Conservation (phyloP, 2,797 vertebrate genomes). For the Phrynocephalus vlangalii region DNA sequence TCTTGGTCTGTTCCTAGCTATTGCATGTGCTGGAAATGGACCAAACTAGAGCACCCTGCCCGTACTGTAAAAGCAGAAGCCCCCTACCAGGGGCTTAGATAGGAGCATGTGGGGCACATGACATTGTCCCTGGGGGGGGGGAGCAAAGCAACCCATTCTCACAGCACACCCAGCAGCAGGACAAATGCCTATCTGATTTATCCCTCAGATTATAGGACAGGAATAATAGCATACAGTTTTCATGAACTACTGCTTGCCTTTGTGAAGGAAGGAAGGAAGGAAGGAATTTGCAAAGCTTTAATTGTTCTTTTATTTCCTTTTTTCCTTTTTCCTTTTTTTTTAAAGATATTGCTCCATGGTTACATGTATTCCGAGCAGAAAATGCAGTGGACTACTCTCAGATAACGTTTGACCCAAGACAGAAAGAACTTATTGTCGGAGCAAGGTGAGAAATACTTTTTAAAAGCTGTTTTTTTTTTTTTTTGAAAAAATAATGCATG, state of each 20-base stretch:
- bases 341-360: conserved; percentile 93
- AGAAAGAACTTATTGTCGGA: conserved; percentile 95
- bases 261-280: neutral
- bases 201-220: neutral
- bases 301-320: neutral
- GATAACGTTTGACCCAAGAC: conserved; percentile 94
- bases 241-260: neutral
- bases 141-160: no score
- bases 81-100: no score
- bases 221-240: no score
- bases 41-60: no score
- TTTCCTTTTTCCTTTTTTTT: conserved; percentile 50
- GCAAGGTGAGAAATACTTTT: conserved; percentile 86
- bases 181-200: no score
- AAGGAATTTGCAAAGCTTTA: neutral
- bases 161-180: no score
- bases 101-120: no score
- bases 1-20: no score
- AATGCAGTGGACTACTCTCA: conserved; percentile 96
- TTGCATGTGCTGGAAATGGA: no score
- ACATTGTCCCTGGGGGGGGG: no score
- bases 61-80: no score
- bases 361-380: conserved; percentile 90
- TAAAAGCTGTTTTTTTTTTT: conserved; percentile 29
- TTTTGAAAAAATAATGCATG: neutral